A percentile compares a stretch with the other conserved stretches of the same genome.
These are phyloP conservation scores for Ceratina australensis DNA, from an alignment of 1,140 invertebrate genomes.

Conservation along the genomic window DNA sequence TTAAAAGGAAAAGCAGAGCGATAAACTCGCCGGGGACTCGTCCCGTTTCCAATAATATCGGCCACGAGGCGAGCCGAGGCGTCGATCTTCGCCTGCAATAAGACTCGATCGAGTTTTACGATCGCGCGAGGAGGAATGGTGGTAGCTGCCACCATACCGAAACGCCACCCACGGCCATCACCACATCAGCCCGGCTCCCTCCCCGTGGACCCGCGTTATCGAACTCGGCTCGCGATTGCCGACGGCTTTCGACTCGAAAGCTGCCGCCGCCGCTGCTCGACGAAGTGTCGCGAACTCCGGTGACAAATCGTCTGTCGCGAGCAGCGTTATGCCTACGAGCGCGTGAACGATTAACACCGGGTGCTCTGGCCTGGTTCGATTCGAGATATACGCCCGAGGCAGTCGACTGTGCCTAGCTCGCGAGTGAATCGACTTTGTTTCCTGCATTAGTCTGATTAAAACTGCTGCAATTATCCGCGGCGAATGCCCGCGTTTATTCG, in stretches of 20 bases:
- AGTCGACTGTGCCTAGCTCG: not conserved
- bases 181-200: too few species aligned
- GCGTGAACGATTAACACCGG: conserved; percentile 8
- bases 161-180: too few species aligned
- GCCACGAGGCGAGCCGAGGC: not conserved
- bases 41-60: conserved; percentile 6
- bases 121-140: not conserved
- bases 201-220: not conserved
- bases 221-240: not conserved
- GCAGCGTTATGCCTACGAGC: conserved; percentile 4
- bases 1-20: conserved; percentile 8
- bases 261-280: not conserved
- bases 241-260: not conserved
- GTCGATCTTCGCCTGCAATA: not conserved
- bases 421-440: not conserved
- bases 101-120: conserved; percentile 1
- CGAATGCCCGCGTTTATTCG: not conserved
- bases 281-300: not conserved
- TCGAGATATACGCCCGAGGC: not conserved
- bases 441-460: not conserved
- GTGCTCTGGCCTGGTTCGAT: not conserved
- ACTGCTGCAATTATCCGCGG: not conserved
- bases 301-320: conserved; percentile 13
- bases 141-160: too few species aligned
- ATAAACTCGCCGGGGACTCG: not conserved